Conservation (phyloP, 2,797 vertebrate genomes). For the Molossus molossus region DNA sequence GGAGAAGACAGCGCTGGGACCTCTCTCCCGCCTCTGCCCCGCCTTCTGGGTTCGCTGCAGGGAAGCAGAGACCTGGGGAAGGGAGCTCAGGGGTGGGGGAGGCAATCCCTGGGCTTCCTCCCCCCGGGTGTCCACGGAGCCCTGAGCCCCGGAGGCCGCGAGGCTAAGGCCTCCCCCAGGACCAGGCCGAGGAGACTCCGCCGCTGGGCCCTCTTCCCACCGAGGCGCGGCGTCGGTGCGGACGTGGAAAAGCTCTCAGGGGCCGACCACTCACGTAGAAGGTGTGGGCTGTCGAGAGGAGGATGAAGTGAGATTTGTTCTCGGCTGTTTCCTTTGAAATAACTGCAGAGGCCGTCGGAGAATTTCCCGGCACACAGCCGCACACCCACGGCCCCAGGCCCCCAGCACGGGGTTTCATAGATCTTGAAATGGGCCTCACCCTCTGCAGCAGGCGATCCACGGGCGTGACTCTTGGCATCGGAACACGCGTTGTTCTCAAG, state of each 20-base stretch:
- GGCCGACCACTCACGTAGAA: rapidly evolving
- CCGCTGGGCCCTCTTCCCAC: neutral
- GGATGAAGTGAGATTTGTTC: neutral
- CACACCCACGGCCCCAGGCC: neutral
- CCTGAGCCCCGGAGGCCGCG: neutral
- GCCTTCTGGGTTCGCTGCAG: neutral
- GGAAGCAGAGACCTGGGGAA: neutral
- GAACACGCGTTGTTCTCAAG: rapidly evolving
- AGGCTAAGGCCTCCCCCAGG: neutral
- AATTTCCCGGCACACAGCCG: neutral
- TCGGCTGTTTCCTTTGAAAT: neutral
- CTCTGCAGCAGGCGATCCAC: neutral
- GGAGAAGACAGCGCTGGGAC: neutral
- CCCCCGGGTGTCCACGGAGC: neutral
- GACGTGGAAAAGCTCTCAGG: neutral
- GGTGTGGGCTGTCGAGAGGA: neutral
- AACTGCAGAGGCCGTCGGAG: neutral
- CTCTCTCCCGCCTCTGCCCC: neutral
- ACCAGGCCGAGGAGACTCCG: neutral
- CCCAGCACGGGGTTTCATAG: neutral
- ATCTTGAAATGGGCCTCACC: neutral
- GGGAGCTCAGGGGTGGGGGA: neutral
- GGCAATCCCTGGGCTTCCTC: neutral
- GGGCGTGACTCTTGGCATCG: neutral
- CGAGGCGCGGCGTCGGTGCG: rapidly evolving